phyloP scores from a whole-genome alignment of 2,797 vertebrate genomes.

The Amniataba percoides region DNA sequence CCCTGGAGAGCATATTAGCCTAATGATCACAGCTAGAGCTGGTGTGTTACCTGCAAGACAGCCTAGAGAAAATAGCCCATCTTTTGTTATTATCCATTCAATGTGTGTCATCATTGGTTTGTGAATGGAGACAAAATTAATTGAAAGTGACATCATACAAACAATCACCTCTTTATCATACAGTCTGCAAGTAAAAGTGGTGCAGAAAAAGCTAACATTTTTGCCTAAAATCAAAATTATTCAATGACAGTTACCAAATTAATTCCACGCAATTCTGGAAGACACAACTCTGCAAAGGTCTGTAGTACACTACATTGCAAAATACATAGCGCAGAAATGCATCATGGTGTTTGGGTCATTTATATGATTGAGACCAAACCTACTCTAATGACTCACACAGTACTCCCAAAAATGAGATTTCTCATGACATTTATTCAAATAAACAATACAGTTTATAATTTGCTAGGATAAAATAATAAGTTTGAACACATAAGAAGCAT shows the following conservation, averaged over 20 bases:
- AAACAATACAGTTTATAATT: constrained; percentile 87
- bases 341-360: constrained; percentile 70
- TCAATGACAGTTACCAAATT: constrained; percentile 53
- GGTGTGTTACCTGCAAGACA: constrained; percentile 60
- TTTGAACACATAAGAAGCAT: constrained; percentile 84
- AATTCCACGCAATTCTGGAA: constrained; percentile 68
- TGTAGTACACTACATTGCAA: constrained; percentile 66
- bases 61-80: constrained; percentile 62
- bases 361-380: constrained; percentile 67
- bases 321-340: constrained; percentile 68
- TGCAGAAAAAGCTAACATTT: constrained; percentile 49
- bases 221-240: constrained; percentile 35
- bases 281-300: constrained; percentile 71
- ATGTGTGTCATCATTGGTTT: constrained; percentile 60
- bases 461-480: constrained; percentile 85
- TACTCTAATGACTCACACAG: constrained; percentile 84
- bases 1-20: constrained; percentile 70
- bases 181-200: constrained; percentile 62
- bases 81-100: constrained; percentile 60
- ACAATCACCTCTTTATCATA: constrained; percentile 52
- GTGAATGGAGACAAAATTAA: constrained; percentile 53
- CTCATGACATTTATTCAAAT: constrained; percentile 88
- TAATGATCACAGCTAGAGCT: constrained; percentile 64
- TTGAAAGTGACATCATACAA: constrained; percentile 61
- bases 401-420: constrained; percentile 83